Base-by-base conservation (phyloP, 1,140 invertebrate genomes). In the Heliconius hewitsoni region DNA sequence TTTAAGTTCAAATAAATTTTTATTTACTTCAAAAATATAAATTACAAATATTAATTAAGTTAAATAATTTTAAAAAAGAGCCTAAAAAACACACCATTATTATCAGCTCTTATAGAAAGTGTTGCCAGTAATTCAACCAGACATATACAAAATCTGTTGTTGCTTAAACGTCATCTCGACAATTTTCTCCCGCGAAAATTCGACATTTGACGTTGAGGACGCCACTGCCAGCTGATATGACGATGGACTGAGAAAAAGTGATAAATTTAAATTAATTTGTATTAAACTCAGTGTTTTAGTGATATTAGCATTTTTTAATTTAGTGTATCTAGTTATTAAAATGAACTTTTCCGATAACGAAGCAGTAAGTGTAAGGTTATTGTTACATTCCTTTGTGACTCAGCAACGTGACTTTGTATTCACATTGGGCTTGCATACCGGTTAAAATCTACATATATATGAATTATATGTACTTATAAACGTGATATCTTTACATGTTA, bases 291-390 rank as follows among this genome's bases (percentile, higher is more conserved):
- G 74, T 66, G 42, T 71, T 76, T 76, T 80, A 46, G 72, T 50
- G 27, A 13, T 66, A 76, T 71, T 52, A 76, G 37, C 37, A 74
- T 71, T 23, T 11, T 52, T 80, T 34, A 71, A 57, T 77, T 76
- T 74, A 73, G 30, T 73, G 72, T 39, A 73, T 76, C 72, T 74
- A 77, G 50, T 70, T 73, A 80, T 82, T 52, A 86, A 74, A 57
- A 93, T 94, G 91, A 93, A 93, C 83, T 89, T 91, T 78, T 95
- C 94, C 9, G 94, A 94, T 52, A 94, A 94, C 86, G 93, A 95
- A 81, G 93, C 90, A 73, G 94, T 95, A 84, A 93, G 92, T 92
- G 86, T 76, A 13, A 76, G 81, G 76, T 82, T 78, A 74, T 78
- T 72, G 13, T 8, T 73, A 55, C 16, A 39, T 82, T 77, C 27